Conservation (phyloP, 2,888 invertebrate species). For the Amiota communis region DNA sequence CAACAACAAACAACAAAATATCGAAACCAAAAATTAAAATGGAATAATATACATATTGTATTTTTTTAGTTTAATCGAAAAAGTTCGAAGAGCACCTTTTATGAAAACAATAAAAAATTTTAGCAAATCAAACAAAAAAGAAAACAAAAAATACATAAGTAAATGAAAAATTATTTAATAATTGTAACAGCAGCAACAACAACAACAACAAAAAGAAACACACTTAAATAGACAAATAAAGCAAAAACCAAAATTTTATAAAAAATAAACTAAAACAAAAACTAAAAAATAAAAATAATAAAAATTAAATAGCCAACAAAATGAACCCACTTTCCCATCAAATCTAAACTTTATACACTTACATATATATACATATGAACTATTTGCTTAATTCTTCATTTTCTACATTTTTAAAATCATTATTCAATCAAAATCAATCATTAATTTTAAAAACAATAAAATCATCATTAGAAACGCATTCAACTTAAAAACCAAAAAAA, state of each 20-base stretch:
- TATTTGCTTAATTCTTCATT: background rate
- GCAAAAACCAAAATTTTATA: background rate
- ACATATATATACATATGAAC: too few species aligned
- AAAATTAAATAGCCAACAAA: background rate
- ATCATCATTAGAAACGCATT: background rate
- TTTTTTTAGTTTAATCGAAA: conserved; percentile 17
- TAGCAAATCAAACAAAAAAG: conserved; percentile 47
- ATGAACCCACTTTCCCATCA: background rate
- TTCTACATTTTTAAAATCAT: background rate
- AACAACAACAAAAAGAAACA: conserved; percentile 35
- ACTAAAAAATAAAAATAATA: background rate
- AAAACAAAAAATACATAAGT: conserved; percentile 36
- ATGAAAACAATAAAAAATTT: conserved; percentile 59
- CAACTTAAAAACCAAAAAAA: conserved; percentile 1
- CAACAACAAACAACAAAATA: conserved; percentile 18
- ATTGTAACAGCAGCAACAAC: background rate
- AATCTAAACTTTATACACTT: background rate
- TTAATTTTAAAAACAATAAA: background rate
- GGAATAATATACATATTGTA: background rate
- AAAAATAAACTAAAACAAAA: background rate
- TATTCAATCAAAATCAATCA: background rate
- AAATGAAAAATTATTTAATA: conserved; percentile 44
- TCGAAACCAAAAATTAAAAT: conserved; percentile 27
- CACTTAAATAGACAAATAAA: conserved; percentile 10
- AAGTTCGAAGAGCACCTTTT: conserved; percentile 61